Base-by-base conservation (phyloP, 2,113 vertebrate genomes). In the Engraulis encrasicolus region DNA sequence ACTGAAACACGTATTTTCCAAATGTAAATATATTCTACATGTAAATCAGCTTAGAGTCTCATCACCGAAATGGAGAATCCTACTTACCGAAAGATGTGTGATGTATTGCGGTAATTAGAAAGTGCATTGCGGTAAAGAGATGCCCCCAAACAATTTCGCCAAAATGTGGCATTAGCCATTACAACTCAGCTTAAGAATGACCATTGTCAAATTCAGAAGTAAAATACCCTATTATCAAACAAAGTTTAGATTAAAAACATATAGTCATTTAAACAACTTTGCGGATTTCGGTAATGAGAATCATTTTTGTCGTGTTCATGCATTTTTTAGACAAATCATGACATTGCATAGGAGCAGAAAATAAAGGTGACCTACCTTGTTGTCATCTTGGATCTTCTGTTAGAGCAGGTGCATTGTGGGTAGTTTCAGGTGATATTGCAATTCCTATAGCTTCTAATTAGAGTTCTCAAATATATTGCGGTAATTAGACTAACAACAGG, bases 271-370 rank as follows among this genome's bases (percentile, higher is more conserved):
- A 4, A 20, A 58, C 20, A 58, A 4, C 4, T 17, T 58, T 11
- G 5, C 4, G 2, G n/a, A 58, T 58, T 58, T 58, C 52, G 52
- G 18, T 58, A 58, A 58, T 58, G 52, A 58, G 52, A 58, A 9
- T 58, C 52, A 58, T 11, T 58, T 19, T 17, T 58, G 52, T 58
- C 19, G 52, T 58, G 52, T 58, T 58, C 19, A 20, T 19, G 19
- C 52, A 58, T 18, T 58, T 58, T 58, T 58, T 18, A 58, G 52
- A 58, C 52, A 58, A 58, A 58, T 58, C 52, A 58, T 58, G 52
- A n/a, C 18, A 58, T 58, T 58, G 20, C 18, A 58, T 3, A 3
- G 19, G 17, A 58, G 19, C 19, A 19, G 19, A 58, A 58, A 58
- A 58, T 58, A 45, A 45, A 45, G 40, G 4, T 45, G 40, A 45